Evolutionary conservation across 2,888 invertebrate species (phyloP).

Genomic region (Papilio demoleus): DNA sequence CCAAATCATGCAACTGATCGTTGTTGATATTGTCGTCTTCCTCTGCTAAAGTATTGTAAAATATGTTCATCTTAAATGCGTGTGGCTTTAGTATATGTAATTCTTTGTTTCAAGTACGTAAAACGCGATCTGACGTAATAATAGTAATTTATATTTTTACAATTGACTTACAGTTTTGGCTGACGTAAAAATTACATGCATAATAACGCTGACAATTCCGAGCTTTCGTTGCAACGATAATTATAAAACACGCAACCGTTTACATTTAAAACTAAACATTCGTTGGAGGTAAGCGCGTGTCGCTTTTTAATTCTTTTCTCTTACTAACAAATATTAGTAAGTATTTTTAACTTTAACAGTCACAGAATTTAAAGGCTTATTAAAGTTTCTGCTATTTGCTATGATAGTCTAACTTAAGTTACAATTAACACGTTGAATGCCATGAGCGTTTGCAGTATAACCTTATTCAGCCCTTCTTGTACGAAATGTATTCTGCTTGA

Average conservation of each 20-base stretch:
- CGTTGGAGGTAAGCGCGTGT: background rate
- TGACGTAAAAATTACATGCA: conserved; percentile 38
- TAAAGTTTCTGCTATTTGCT: background rate
- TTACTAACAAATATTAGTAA: background rate
- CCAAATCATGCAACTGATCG: no score
- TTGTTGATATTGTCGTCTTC: no score
- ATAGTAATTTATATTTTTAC: conserved; percentile 28
- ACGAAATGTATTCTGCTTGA: no score
- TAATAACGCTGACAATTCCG: conserved; percentile 29
- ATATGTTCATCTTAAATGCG: no score
- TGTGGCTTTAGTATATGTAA: background rate
- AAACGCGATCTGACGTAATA: conserved; percentile 17
- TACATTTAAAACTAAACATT: conserved; percentile 23
- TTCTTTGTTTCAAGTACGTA: conserved; percentile 11
- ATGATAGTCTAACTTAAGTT: background rate
- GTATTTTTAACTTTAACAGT: no score
- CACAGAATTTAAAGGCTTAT: no score
- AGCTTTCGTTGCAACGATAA: conserved; percentile 29
- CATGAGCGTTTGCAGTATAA: no score
- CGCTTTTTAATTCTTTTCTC: background rate
- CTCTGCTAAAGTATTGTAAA: no score
- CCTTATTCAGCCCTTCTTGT: no score
- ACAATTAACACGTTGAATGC: background rate
- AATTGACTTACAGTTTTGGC: conserved; percentile 34
- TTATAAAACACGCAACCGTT: conserved; percentile 33